Percentiles rank a stretch among this genome's conserved stretches.
These are phyloP conservation scores for Dasyornis broadbenti DNA, from an alignment of 2,113 vertebrate species.

Conservation along the genomic window DNA sequence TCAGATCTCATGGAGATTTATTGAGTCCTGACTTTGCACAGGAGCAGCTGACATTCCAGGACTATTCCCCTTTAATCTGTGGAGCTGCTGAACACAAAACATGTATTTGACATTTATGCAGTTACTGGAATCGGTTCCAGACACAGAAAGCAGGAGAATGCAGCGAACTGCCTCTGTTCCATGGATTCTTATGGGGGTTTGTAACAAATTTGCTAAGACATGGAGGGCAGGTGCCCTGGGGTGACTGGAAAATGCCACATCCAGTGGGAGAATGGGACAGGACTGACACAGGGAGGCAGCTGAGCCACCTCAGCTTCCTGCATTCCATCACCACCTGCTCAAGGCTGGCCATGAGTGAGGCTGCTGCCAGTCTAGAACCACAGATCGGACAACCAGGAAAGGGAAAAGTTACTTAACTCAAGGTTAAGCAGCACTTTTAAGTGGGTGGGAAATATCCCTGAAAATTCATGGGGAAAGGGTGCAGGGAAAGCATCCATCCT, in stretches of 20 bases:
- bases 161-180: neutral
- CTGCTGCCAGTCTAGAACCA: neutral
- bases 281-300: neutral
- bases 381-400: neutral
- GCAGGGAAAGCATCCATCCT: neutral
- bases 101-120: neutral
- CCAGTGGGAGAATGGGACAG: neutral
- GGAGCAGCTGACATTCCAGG: neutral
- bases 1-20: neutral
- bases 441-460: neutral
- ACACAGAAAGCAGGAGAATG: neutral
- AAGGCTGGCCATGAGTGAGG: neutral
- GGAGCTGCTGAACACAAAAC: neutral
- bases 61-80: neutral
- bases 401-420: neutral
- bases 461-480: neutral
- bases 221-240: neutral
- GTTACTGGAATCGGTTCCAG: neutral
- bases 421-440: fast-evolving
- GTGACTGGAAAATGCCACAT: fast-evolving
- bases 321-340: neutral
- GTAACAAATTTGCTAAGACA: fast-evolving
- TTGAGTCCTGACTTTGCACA: neutral
- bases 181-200: fast-evolving
- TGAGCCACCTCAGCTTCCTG: neutral